Conservation (phyloP, 2,888 invertebrate species). For the Marasmarcha lunaedactyla region DNA sequence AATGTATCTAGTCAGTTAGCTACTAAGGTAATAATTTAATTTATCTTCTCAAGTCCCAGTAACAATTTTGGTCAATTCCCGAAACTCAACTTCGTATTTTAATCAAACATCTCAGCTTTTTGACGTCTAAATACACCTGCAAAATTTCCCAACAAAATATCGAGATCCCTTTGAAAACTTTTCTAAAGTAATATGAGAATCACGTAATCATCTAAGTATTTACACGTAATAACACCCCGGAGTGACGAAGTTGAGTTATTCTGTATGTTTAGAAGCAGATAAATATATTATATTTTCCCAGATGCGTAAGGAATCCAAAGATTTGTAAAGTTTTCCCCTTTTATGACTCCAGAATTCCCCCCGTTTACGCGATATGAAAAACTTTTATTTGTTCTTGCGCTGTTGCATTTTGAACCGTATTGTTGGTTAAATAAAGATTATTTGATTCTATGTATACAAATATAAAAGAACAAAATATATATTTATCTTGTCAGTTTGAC, state of each 20-base stretch:
- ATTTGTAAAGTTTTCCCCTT: constrained; percentile 66
- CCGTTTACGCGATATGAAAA: constrained; percentile 56
- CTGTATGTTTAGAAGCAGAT: constrained; percentile 62
- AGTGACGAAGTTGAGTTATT: constrained; percentile 50
- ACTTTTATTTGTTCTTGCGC: constrained; percentile 28
- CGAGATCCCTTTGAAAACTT: constrained; percentile 11
- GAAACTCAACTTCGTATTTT: too few species aligned
- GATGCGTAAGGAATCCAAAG: constrained; percentile 65
- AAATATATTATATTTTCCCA: constrained; percentile 64
- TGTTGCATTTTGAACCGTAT: constrained; percentile 2
- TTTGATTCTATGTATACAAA: too few species aligned
- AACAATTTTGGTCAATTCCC: too few species aligned
- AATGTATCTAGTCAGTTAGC: too few species aligned
- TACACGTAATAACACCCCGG: constrained; percentile 25
- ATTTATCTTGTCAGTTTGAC: constrained; percentile 48
- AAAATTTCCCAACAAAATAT: constrained; percentile 6
- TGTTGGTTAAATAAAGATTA: neutral
- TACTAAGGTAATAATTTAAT: too few species aligned
- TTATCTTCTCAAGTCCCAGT: too few species aligned
- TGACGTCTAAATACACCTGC: too few species aligned
- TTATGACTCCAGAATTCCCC: constrained; percentile 63
- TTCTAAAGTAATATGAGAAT: constrained; percentile 16
- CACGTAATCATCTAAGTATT: constrained; percentile 36
- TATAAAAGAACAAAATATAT: constrained; percentile 32
- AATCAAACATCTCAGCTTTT: too few species aligned